Evolutionary conservation across 2,797 vertebrate species (phyloP).

Genomic region (Brachyrhaphis roseni): DNA sequence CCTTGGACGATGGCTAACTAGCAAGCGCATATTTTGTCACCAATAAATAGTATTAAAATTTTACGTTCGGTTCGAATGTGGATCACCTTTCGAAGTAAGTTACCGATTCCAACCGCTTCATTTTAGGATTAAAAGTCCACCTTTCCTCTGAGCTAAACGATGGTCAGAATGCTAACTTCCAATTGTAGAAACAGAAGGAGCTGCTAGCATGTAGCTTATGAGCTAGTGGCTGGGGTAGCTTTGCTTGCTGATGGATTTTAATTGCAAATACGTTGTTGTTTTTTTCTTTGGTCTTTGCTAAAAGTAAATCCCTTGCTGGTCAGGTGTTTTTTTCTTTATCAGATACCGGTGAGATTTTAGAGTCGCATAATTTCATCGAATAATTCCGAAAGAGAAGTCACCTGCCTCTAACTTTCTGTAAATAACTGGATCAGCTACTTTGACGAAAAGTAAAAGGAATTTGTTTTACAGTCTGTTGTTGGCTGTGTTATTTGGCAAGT

Average conservation of each 20-base stretch:
- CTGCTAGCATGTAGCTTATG: slow-evolving; percentile 16
- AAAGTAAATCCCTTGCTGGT: background rate
- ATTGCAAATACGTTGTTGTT: background rate
- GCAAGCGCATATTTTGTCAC: slow-evolving; percentile 15
- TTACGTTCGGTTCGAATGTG: slow-evolving; percentile 25
- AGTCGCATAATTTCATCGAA: accelerated
- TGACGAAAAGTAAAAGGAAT: background rate
- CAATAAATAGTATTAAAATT: slow-evolving; percentile 2
- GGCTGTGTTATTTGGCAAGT: background rate
- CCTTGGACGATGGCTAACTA: slow-evolving; percentile 35
- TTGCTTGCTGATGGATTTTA: slow-evolving; percentile 24
- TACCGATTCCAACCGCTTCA: accelerated
- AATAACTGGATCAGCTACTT: background rate
- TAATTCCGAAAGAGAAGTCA: accelerated
- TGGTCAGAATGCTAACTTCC: slow-evolving; percentile 26
- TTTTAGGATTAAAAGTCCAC: too few species aligned
- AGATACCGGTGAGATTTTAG: accelerated
- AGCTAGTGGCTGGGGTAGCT: slow-evolving; percentile 42
- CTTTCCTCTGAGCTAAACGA: background rate
- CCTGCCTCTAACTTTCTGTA: slow-evolving; percentile 19
- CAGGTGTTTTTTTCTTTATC: background rate
- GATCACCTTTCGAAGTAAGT: slow-evolving; percentile 48
- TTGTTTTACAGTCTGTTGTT: background rate
- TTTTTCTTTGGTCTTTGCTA: background rate
- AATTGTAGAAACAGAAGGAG: slow-evolving; percentile 19